A percentile compares a stretch with the other conserved stretches of the same genome.
Conservation (phyloP, 2,888 invertebrate genomes). For the Leptinotarsa juncta region DNA sequence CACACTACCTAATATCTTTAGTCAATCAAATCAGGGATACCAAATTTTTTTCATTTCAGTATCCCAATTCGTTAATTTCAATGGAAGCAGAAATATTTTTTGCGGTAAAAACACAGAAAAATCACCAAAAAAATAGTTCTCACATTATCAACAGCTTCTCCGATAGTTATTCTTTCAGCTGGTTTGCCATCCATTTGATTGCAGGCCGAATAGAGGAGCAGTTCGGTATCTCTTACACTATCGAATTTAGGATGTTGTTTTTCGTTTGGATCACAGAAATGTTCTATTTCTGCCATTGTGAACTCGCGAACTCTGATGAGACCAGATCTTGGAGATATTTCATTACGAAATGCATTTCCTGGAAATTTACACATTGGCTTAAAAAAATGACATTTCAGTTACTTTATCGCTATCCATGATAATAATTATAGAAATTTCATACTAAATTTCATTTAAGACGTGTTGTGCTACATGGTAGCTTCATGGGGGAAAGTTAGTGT, state of each 20-base stretch:
- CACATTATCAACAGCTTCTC: conserved; percentile 85
- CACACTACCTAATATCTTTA: too few relatives aligned
- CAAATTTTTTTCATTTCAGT: too few relatives aligned
- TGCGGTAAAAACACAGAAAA: too few relatives aligned
- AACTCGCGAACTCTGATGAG: conserved; percentile 96
- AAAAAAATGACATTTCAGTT: too few relatives aligned
- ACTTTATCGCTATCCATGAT: too few relatives aligned
- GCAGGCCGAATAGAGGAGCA: conserved; percentile 93
- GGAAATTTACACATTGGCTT: neutral
- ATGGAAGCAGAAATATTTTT: too few relatives aligned
- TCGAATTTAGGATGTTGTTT: conserved; percentile 93
- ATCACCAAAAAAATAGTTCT: conserved; percentile 32
- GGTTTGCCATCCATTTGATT: conserved; percentile 98
- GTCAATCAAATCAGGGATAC: too few relatives aligned
- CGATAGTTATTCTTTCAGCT: conserved; percentile 81
- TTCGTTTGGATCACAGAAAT: conserved; percentile 93
- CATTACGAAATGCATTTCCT: conserved; percentile 96
- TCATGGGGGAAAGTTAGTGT: too few relatives aligned
- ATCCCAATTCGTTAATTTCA: too few relatives aligned
- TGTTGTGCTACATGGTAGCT: too few relatives aligned
- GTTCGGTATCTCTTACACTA: conserved; percentile 76
- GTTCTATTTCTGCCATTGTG: conserved; percentile 99
- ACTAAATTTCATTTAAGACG: too few relatives aligned
- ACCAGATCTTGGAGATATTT: conserved; percentile 98
- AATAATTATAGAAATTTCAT: too few relatives aligned